Conservation (phyloP, 2,797 vertebrate species). For the Hirundo rustica region DNA sequence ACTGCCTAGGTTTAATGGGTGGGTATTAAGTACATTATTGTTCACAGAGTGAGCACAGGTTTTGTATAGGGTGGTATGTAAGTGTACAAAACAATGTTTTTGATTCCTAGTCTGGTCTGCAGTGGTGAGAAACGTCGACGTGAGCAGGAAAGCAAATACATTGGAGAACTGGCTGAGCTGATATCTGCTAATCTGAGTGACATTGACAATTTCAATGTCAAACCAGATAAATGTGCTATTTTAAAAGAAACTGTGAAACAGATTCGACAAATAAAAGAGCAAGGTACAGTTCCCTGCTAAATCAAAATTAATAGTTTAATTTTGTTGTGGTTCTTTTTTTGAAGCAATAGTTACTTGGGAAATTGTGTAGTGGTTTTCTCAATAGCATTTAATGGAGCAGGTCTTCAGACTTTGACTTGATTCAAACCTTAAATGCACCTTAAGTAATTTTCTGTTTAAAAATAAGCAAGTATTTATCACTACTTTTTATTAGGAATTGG, state of each 20-base stretch:
- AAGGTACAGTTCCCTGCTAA: constrained; percentile 82
- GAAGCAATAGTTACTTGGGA: neutral
- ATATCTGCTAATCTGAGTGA: constrained; percentile 98
- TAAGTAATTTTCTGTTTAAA: neutral
- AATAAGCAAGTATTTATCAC: neutral
- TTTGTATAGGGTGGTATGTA: neutral
- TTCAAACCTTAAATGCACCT: neutral
- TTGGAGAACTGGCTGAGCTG: constrained; percentile 97
- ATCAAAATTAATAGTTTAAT: neutral
- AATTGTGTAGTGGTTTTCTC: neutral
- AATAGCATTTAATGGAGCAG: neutral
- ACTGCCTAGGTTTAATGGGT: neutral
- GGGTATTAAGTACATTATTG: neutral
- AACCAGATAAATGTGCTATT: constrained; percentile 99
- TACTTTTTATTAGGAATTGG: neutral
- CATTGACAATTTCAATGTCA: constrained; percentile 99
- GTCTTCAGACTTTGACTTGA: neutral
- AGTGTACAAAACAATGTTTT: neutral
- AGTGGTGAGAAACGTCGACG: constrained; percentile 95
- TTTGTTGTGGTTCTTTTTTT: neutral
- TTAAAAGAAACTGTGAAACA: constrained; percentile 98
- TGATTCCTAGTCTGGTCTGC: constrained; percentile 73
- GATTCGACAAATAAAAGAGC: constrained; percentile 99
- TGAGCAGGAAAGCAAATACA: constrained; percentile 98
- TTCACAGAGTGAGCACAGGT: neutral